Conservation (phyloP, 2,797 vertebrate species). For the Clamator glandarius region DNA sequence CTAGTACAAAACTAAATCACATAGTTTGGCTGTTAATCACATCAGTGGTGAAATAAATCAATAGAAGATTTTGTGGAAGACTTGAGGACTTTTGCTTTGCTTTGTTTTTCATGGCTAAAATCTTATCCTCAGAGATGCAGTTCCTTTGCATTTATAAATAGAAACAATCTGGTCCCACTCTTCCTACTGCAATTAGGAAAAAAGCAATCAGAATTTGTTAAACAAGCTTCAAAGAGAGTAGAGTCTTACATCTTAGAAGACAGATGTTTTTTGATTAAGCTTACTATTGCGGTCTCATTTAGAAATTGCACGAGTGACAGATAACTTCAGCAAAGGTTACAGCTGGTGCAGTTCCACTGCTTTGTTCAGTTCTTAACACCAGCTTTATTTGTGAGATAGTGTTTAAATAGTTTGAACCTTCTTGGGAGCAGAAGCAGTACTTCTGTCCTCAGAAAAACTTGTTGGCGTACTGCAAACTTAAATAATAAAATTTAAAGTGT, state of each 20-base stretch:
- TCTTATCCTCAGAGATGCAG: slow-evolving; percentile 9
- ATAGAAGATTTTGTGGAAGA: slow-evolving; percentile 8
- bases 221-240: slow-evolving; percentile 24
- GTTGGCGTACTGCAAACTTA: not conserved
- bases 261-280: slow-evolving; percentile 64
- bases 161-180: slow-evolving; percentile 48
- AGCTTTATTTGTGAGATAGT: not conserved
- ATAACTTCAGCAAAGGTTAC: slow-evolving; percentile 12
- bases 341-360: not conserved
- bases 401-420: not conserved
- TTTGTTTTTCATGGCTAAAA: slow-evolving; percentile 16
- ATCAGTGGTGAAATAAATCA: slow-evolving; percentile 21
- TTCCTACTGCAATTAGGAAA: slow-evolving; percentile 23
- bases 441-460: not conserved
- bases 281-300: not conserved
- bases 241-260: not conserved
- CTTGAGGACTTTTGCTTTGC: slow-evolving; percentile 3
- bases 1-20: not conserved
- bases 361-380: not conserved
- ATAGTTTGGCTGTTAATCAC: not conserved
- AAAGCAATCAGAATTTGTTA: slow-evolving; percentile 62
- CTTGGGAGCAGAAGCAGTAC: not conserved
- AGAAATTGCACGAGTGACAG: not conserved
- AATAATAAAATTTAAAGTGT: not conserved
- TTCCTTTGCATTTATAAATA: slow-evolving; percentile 52